A percentile compares a stretch with the other conserved stretches of the same genome.
Conservation (phyloP, 2,888 invertebrate species). For the Nowickia ferox region DNA sequence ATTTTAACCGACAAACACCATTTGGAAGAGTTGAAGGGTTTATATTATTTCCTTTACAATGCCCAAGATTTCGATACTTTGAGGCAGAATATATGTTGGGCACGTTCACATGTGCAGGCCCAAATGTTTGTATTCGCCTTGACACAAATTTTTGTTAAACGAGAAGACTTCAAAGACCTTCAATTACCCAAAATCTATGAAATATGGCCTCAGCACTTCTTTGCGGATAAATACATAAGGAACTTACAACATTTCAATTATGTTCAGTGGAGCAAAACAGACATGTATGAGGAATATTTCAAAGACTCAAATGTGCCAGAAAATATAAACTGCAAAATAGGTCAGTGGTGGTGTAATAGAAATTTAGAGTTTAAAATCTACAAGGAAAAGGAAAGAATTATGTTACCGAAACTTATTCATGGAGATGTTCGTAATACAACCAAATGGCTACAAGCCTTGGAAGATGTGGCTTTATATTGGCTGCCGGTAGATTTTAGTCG, state of each 20-base stretch:
- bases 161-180: slow-evolving; percentile 87
- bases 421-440: slow-evolving; percentile 65
- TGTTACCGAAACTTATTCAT: slow-evolving; percentile 63
- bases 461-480: slow-evolving; percentile 73
- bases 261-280: slow-evolving; percentile 70
- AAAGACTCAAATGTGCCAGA: not conserved
- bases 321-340: not conserved
- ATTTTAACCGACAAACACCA: slow-evolving; percentile 59
- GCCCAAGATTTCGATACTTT: slow-evolving; percentile 87
- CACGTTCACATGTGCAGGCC: slow-evolving; percentile 88
- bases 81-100: slow-evolving; percentile 85
- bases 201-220: slow-evolving; percentile 89
- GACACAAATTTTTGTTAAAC: slow-evolving; percentile 87
- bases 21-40: slow-evolving; percentile 73
- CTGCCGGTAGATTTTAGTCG: slow-evolving; percentile 9
- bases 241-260: slow-evolving; percentile 85
- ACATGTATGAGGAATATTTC: not conserved
- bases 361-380: slow-evolving; percentile 33
- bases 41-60: slow-evolving; percentile 85
- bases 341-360: slow-evolving; percentile 44
- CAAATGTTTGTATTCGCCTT: slow-evolving; percentile 89
- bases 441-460: slow-evolving; percentile 73
- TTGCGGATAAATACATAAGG: slow-evolving; percentile 87
- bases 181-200: slow-evolving; percentile 89
- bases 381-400: slow-evolving; percentile 14